These are phyloP conservation scores for Xylocopa sonorina DNA, from an alignment of 1,140 invertebrate species.

Conservation along the genomic window DNA sequence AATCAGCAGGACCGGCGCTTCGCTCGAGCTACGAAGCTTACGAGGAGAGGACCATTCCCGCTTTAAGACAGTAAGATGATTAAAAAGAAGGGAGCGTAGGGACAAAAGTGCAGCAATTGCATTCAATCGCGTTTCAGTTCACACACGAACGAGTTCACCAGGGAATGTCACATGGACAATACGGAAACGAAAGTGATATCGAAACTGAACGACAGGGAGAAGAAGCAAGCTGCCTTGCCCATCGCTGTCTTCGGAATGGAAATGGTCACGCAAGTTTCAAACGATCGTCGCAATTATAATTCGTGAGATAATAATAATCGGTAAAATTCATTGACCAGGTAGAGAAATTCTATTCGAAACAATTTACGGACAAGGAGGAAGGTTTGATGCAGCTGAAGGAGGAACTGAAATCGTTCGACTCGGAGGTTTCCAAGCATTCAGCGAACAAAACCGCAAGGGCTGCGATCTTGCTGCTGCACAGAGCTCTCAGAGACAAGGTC, in stretches of 20 bases:
- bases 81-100: constrained; percentile 50
- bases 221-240: constrained; percentile 93
- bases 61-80: constrained; percentile 89
- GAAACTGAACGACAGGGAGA: constrained; percentile 92
- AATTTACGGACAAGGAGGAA: constrained; percentile 95
- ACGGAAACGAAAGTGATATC: constrained; percentile 84
- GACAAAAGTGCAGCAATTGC: background rate
- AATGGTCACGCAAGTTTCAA: constrained; percentile 84
- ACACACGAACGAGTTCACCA: constrained; percentile 89
- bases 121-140: constrained; percentile 82
- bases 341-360: constrained; percentile 96
- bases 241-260: constrained; percentile 95
- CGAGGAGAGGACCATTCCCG: constrained; percentile 92
- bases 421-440: constrained; percentile 81
- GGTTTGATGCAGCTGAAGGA: constrained; percentile 90
- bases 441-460: constrained; percentile 90
- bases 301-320: background rate
- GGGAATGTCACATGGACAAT: constrained; percentile 86
- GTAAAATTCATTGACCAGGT: constrained; percentile 83
- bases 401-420: constrained; percentile 85
- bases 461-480: constrained; percentile 88
- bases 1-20: constrained; percentile 86
- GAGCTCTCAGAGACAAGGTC: constrained; percentile 91
- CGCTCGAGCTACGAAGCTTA: constrained; percentile 93
- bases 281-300: background rate